These are phyloP conservation scores for Osedax frankpressi DNA, from an alignment of 2,888 invertebrate genomes.

Conservation along the genomic window DNA sequence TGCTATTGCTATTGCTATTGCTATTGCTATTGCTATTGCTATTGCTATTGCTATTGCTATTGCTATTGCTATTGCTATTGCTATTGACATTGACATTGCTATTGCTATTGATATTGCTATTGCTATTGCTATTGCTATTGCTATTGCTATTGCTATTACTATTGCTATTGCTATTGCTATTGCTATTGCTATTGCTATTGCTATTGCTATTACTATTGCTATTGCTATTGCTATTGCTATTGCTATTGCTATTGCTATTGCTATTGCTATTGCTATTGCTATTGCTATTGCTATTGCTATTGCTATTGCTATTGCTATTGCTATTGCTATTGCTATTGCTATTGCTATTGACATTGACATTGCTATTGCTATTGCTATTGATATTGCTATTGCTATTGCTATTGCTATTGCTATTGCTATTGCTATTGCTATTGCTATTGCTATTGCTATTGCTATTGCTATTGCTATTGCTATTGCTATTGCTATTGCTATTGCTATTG, in stretches of 20 bases:
- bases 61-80: slow-evolving; percentile 13
- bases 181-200: slow-evolving; percentile 20
- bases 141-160: slow-evolving; percentile 14
- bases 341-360: background rate
- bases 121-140: background rate
- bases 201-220: slow-evolving; percentile 22
- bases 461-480: slow-evolving; percentile 19
- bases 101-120: background rate
- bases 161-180: slow-evolving; percentile 21
- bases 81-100: background rate
- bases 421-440: slow-evolving; percentile 8
- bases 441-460: slow-evolving; percentile 19
- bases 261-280: slow-evolving; percentile 20
- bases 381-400: slow-evolving; percentile 10
- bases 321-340: slow-evolving; percentile 10
- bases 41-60: background rate
- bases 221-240: slow-evolving; percentile 13
- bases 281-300: slow-evolving; percentile 20
- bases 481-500: slow-evolving; percentile 20
- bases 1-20: slow-evolving; percentile 8
- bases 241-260: slow-evolving; percentile 21
- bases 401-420: slow-evolving; percentile 5
- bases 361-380: slow-evolving; percentile 11
- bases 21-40: background rate
- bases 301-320: slow-evolving; percentile 21